Percentiles rank a stretch among this genome's conserved stretches.
These are phyloP conservation scores for sheep (Ovis aries) DNA, from an alignment of 2,113 vertebrate species.

Conservation along the genomic window ARS-UI_Ramb_v3.0 NC_056060.1:97258001-97258500, in stretches of 20 bases:
- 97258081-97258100: neutral
- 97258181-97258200: neutral
- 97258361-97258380: neutral
- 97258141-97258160: neutral
- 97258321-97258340: conserved; percentile 11
- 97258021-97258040: fast-evolving
- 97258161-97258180: neutral
- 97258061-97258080: neutral
- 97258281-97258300: neutral
- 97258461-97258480: neutral
- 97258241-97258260: neutral
- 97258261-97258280: neutral
- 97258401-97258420: neutral
- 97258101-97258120: neutral
- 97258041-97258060: neutral
- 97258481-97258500: neutral
- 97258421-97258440: neutral
- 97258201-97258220: neutral
- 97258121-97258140: neutral
- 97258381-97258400: neutral
- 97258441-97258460: neutral
- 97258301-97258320: neutral
- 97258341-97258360: neutral
- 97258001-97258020: neutral
- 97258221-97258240: neutral